Evolutionary conservation across 2,113 vertebrate genomes (phyloP), one percentile per base, ranked within the genome.

Genomic region (Recurvirostra avosetta): DNA sequence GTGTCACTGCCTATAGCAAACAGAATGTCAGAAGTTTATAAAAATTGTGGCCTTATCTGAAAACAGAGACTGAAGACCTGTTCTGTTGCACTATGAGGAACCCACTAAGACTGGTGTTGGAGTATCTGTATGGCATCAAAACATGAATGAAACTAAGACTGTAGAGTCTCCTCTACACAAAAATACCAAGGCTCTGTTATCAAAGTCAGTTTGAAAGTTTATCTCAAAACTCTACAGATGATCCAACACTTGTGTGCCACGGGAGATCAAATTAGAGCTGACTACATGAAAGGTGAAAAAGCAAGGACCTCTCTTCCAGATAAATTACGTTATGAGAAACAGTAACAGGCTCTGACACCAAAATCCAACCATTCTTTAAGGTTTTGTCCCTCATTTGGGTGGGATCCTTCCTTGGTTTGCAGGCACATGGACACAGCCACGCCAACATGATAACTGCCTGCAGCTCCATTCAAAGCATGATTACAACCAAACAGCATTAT

Each of bases 1-100:
- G 93, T 92, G 72, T 90, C 93, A 95, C 11, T 67, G 67, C 25
- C 67, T 86, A 53, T 38, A 90, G 75, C 32, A 94, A 92, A 92
- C 17, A 50, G 53, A 92, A 70, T 67, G 38, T 91, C 27, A 93
- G 14, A 94, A 87, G 58, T 68, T 92, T 79, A 76, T 55, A 77
- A 88, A 86, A 96, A 20, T 7, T 15, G 16, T 34, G 36, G 5
- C 30, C 70, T 92, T 73, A 55, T 25, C 63, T 71, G 21, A 63
- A 89, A 78, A 84, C 38, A 78, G 47, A 80, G 70, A 50, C 76
- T 78, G 88, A 86, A 84, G 59, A 56, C 52, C 45, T 90, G 59
- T 89, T 93, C 34, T 81, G 11, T 26, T 81, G 19, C 22, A 40
- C 41, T 63, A 19, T 22, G 72, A 92, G 25, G 86, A 90, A 89